Evolutionary conservation across 2,888 invertebrate species (phyloP).

Genomic region (Hylaea fasciaria): DNA sequence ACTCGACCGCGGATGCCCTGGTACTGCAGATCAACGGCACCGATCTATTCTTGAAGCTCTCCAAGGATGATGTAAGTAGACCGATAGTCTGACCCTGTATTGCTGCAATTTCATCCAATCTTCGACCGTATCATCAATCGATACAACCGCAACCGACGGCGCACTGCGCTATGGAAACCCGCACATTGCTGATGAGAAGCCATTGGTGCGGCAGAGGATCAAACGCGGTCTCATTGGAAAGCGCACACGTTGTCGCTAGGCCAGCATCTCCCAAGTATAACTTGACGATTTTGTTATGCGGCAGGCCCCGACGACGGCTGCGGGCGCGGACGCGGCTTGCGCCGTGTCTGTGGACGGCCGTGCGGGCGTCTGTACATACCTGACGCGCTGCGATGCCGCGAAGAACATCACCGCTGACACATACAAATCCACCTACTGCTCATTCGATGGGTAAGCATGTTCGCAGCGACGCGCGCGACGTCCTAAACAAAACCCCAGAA

Average conservation of each 20-base stretch:
- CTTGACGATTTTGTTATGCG: background rate
- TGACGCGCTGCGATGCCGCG: conserved; percentile 66
- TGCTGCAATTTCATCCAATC: too few species aligned
- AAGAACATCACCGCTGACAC: conserved; percentile 51
- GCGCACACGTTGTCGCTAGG: too few species aligned
- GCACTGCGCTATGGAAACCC: too few species aligned
- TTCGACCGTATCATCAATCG: too few species aligned
- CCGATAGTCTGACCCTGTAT: too few species aligned
- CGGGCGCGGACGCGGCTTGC: conserved; percentile 52
- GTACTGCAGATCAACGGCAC: conserved; percentile 57
- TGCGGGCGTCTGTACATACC: conserved; percentile 69
- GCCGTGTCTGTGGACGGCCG: conserved; percentile 50
- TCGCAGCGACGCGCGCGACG: too few species aligned
- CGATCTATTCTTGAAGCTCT: conserved; percentile 55
- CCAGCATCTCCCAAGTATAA: too few species aligned
- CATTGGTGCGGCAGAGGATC: too few species aligned
- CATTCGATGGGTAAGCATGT: conserved; percentile 59
- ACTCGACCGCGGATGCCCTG: conserved; percentile 50
- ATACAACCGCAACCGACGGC: too few species aligned
- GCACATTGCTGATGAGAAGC: too few species aligned
- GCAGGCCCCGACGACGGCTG: conserved; percentile 49
- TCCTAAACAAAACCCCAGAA: too few species aligned
- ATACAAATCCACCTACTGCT: conserved; percentile 65
- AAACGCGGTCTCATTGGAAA: too few species aligned
- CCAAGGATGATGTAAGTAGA: conserved; percentile 54